Evolutionary conservation across 2,888 invertebrate species (phyloP), one percentile per base, ranked within the genome.

Genomic region (Bursaphelenchus okinawaensis): DNA sequence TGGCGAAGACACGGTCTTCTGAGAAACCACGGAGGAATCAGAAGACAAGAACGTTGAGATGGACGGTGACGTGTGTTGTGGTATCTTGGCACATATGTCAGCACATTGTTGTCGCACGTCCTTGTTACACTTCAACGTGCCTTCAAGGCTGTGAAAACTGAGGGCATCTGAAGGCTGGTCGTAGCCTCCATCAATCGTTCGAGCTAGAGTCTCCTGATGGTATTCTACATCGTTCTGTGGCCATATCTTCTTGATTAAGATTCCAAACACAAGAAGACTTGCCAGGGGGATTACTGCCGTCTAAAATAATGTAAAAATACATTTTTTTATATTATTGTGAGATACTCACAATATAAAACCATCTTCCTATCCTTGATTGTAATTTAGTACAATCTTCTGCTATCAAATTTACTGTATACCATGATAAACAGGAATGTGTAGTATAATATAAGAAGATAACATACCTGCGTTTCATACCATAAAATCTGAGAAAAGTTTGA

Each of bases 381-480:
- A n/a, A n/a, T n/a, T n/a, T n/a, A n/a, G n/a, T n/a, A n/a, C n/a
- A n/a, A n/a, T n/a, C n/a, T n/a, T n/a, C n/a, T n/a, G n/a, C n/a
- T n/a, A n/a, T n/a, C n/a, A n/a, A n/a, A n/a, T n/a, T n/a, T n/a
- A n/a, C n/a, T n/a, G n/a, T n/a, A n/a, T n/a, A n/a, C n/a, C n/a
- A n/a, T n/a, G n/a, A n/a, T n/a, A n/a, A n/a, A n/a, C n/a, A n/a
- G n/a, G n/a, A n/a, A n/a, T n/a, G n/a, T n/a, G n/a, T n/a, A n/a
- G n/a, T n/a, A n/a, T n/a, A n/a, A n/a, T n/a, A 1, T 31, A 50
- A 50, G 12, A 1, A 16, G 59, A 66, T 16, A 16, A 27, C 20
- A 28, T 31, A 68, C 68, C 52, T 68, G 68, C 52, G 24, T 69
- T 52, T 68, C 68, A 8, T 22, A 57, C 68, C 68, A 68, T 19